phyloP scores from a whole-genome alignment of 2,113 vertebrate species.

The Strix uralensis region DNA sequence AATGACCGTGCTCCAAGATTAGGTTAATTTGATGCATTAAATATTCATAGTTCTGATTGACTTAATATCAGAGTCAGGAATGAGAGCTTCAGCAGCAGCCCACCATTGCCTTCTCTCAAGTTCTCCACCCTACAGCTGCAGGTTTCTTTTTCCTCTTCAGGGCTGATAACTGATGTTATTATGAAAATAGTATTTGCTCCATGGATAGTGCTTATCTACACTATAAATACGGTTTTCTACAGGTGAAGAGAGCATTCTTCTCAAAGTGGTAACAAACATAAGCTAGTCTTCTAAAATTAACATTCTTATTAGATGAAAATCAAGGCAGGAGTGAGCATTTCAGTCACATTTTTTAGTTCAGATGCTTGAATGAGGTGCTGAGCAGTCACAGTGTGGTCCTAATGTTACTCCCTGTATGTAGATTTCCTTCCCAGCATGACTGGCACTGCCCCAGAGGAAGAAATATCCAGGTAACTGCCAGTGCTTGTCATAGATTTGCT shows the following conservation, averaged over 20 bases:
- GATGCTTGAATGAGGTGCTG: not conserved
- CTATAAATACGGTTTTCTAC: not conserved
- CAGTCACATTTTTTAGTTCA: not conserved
- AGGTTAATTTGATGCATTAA: not conserved
- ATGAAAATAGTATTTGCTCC: not conserved
- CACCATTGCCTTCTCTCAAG: not conserved
- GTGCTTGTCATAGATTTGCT: not conserved
- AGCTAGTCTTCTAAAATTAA: not conserved
- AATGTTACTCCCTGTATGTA: not conserved
- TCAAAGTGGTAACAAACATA: not conserved
- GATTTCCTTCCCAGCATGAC: not conserved
- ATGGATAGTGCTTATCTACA: not conserved
- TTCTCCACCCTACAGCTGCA: not conserved
- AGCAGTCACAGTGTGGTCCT: not conserved
- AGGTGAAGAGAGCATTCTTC: not conserved
- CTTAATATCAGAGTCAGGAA: not conserved
- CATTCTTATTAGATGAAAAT: not conserved
- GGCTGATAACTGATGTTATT: not conserved
- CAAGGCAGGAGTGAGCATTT: not conserved
- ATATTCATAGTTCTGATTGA: not conserved
- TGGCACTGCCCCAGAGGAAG: not conserved
- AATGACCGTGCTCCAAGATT: not conserved
- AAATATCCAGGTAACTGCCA: not conserved
- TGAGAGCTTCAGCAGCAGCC: not conserved
- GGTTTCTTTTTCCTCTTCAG: not conserved